phyloP scores from a whole-genome alignment of 2,113 vertebrate genomes.

The Chaetodon auriga region DNA sequence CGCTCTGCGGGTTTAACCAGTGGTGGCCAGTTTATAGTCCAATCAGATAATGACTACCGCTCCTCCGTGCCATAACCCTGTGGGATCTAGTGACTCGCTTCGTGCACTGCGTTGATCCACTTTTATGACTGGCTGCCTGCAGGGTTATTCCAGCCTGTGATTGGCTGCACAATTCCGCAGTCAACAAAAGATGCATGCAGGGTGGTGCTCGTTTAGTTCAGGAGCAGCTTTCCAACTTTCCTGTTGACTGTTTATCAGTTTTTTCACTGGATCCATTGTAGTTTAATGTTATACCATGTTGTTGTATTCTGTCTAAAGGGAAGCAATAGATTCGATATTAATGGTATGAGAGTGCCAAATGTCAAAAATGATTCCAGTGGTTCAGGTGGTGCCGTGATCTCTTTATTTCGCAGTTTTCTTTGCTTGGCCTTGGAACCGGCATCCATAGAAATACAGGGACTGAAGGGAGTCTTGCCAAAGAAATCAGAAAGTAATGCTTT shows the following conservation, averaged over 20 bases:
- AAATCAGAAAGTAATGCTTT: slow-evolving; percentile 5
- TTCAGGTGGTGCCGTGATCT: background rate
- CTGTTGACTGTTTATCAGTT: background rate
- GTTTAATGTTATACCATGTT: background rate
- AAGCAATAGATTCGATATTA: background rate
- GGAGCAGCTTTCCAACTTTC: slow-evolving; percentile 17
- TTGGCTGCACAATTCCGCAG: slow-evolving; percentile 24
- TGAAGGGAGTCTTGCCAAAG: background rate
- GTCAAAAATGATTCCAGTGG: background rate
- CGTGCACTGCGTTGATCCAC: slow-evolving; percentile 26
- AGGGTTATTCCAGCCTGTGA: slow-evolving; percentile 48
- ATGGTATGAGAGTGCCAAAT: background rate
- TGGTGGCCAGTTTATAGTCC: slow-evolving; percentile 34
- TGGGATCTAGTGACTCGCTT: slow-evolving; percentile 17
- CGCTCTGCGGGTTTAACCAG: slow-evolving; percentile 29
- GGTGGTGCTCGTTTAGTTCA: slow-evolving; percentile 8
- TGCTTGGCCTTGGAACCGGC: slow-evolving; percentile 10
- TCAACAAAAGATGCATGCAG: slow-evolving; percentile 13
- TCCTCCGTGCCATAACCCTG: slow-evolving; percentile 32
- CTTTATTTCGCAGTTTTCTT: slow-evolving; percentile 1
- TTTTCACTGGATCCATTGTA: background rate
- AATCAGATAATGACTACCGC: slow-evolving; percentile 49
- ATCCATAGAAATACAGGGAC: background rate
- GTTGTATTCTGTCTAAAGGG: background rate
- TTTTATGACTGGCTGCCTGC: slow-evolving; percentile 36